Evolutionary conservation across 2,113 vertebrate genomes (phyloP).

Genomic region (Semicossyphus pulcher): DNA sequence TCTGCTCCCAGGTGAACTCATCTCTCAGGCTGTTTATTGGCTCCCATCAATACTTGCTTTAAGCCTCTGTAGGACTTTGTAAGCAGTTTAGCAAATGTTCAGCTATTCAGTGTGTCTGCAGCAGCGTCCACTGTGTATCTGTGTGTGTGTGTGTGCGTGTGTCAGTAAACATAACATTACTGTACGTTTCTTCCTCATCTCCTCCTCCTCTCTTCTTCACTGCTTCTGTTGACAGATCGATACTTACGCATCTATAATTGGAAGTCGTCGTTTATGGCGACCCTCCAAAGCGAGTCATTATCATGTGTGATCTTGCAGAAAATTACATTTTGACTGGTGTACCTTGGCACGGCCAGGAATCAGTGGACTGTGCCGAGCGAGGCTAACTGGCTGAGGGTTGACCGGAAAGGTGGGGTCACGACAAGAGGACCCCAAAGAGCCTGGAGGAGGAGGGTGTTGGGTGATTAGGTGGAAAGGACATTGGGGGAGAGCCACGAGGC

Average conservation of each 20-base stretch:
- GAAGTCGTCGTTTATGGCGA: conserved; percentile 82
- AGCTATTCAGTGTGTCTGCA: conserved; percentile 21
- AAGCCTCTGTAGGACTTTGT: conserved; percentile 47
- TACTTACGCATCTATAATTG: conserved; percentile 86
- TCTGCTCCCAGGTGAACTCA: conserved; percentile 65
- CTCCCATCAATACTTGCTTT: conserved; percentile 38
- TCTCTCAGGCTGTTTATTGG: conserved; percentile 49
- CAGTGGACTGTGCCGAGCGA: conserved; percentile 41
- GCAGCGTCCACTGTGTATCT: conserved; percentile 13
- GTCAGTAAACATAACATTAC: conserved; percentile 55
- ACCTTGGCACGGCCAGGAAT: conserved; percentile 50
- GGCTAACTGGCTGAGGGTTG: conserved; percentile 52
- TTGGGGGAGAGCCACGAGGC: not conserved
- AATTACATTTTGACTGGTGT: conserved; percentile 78
- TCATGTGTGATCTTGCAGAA: conserved; percentile 83
- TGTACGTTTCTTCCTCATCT: conserved; percentile 24
- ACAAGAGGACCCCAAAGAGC: not conserved
- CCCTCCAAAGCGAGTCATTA: conserved; percentile 86
- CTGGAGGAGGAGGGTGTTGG: conserved; percentile 6
- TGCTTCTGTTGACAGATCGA: conserved; percentile 80
- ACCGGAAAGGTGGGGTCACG: conserved; percentile 39
- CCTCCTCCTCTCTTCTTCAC: not conserved
- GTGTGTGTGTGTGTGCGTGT: conserved; percentile 14
- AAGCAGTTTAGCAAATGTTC: conserved; percentile 46
- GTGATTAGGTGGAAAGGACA: not conserved